Conservation (phyloP, 2,113 vertebrate species). For the Apteryx owenii region DNA sequence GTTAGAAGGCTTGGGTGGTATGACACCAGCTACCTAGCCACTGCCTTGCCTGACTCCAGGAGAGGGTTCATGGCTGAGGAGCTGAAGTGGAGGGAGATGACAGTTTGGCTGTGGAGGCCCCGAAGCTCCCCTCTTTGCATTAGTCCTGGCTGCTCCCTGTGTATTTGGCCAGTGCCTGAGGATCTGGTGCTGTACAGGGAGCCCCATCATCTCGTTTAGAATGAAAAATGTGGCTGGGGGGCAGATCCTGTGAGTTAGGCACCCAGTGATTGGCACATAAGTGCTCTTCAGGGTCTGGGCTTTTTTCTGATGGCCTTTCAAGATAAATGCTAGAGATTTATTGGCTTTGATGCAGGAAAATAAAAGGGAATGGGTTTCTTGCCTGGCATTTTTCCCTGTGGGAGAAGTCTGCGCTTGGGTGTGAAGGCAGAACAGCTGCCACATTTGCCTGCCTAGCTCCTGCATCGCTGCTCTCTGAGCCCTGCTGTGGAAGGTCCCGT, state of each 20-base stretch:
- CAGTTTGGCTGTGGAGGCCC: not conserved
- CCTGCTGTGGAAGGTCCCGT: conserved; percentile 24
- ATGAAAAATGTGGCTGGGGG: not conserved
- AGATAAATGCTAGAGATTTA: not conserved
- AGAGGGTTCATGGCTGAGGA: not conserved
- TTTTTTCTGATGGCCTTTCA: not conserved
- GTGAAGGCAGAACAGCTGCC: conserved; percentile 23
- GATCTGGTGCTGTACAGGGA: not conserved
- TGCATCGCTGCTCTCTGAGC: not conserved
- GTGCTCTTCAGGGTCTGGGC: not conserved
- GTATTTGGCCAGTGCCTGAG: not conserved
- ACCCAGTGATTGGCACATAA: not conserved
- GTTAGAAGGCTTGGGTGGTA: not conserved
- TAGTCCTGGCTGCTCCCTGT: not conserved
- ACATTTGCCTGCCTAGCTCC: not conserved
- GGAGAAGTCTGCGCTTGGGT: not conserved
- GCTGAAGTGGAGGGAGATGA: not conserved
- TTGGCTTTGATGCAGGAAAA: not conserved
- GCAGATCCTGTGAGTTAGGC: not conserved
- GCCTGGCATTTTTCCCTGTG: not conserved
- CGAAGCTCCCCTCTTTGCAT: not conserved
- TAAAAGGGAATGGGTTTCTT: not conserved
- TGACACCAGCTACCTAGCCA: not conserved
- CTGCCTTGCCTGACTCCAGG: not conserved
- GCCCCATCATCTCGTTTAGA: not conserved